Conservation (phyloP, 1,140 invertebrate species). For the Ips nitidus region DNA sequence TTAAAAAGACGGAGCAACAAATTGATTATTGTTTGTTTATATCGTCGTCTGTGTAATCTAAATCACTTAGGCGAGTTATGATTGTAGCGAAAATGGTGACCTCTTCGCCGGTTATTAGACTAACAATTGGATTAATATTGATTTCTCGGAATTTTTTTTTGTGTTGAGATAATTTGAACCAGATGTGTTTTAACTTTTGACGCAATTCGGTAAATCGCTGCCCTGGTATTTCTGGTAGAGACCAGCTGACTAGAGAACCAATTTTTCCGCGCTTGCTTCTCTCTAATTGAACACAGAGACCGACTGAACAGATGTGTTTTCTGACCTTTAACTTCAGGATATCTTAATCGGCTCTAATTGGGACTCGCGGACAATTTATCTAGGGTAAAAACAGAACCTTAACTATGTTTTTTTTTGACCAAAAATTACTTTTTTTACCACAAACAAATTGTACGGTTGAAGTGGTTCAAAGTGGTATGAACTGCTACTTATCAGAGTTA, state of each 20-base stretch:
- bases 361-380: constrained; percentile 16
- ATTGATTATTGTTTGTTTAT: constrained; percentile 18
- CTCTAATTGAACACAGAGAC: constrained; percentile 27
- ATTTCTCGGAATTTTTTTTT: not conserved
- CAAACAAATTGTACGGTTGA: not conserved
- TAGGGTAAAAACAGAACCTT: constrained; percentile 3
- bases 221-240: not conserved
- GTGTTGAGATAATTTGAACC: not conserved
- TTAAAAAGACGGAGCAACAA: constrained; percentile 8
- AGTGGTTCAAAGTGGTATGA: not conserved
- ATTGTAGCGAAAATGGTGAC: not conserved
- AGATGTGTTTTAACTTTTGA: not conserved
- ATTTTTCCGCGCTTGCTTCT: not conserved
- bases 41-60: constrained; percentile 10
- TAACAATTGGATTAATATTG: not conserved
- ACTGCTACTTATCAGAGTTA: not conserved
- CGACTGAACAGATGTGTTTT: constrained; percentile 23
- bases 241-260: not conserved
- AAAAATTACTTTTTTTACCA: not conserved
- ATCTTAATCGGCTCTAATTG: constrained; percentile 23
- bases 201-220: too few relatives aligned
- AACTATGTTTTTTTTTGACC: not conserved
- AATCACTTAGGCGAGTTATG: constrained; percentile 14
- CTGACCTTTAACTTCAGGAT: constrained; percentile 19
- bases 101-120: not conserved